Evolutionary conservation across 1,140 invertebrate species (phyloP).

Genomic region (Pseudoatta argentina): DNA sequence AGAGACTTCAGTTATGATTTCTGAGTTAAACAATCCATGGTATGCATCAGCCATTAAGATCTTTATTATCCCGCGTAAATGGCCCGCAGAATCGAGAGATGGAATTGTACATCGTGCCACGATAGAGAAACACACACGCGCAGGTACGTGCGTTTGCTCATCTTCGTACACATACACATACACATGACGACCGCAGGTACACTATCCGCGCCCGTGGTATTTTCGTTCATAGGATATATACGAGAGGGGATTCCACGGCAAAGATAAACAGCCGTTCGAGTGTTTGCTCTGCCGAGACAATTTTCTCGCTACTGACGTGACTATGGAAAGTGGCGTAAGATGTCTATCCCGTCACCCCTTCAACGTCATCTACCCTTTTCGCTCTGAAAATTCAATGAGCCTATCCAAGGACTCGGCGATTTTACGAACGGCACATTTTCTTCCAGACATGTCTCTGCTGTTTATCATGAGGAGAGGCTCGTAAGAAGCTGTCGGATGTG

Average conservation of each 20-base stretch:
- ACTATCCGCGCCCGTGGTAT: slow-evolving; percentile 37
- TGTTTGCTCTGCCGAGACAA: slow-evolving; percentile 66
- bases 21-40: slow-evolving; percentile 42
- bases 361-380: neutral
- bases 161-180: neutral
- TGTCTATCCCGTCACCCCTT: neutral
- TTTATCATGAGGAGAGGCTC: slow-evolving; percentile 20
- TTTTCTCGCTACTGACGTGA: slow-evolving; percentile 62
- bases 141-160: neutral
- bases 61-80: slow-evolving; percentile 45
- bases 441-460: slow-evolving; percentile 19
- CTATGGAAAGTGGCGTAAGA: slow-evolving; percentile 39
- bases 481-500: neutral
- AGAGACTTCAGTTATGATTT: slow-evolving; percentile 35
- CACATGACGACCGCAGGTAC: neutral
- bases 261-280: slow-evolving; percentile 64
- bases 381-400: slow-evolving; percentile 43
- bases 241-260: slow-evolving; percentile 47
- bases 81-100: slow-evolving; percentile 11
- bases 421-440: slow-evolving; percentile 7
- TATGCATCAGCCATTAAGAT: slow-evolving; percentile 36
- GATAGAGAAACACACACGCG: neutral
- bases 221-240: slow-evolving; percentile 57
- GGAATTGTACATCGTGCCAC: slow-evolving; percentile 4
- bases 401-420: slow-evolving; percentile 19